Base-by-base conservation (phyloP, 2,888 invertebrate species). In the Euproctis similis region DNA sequence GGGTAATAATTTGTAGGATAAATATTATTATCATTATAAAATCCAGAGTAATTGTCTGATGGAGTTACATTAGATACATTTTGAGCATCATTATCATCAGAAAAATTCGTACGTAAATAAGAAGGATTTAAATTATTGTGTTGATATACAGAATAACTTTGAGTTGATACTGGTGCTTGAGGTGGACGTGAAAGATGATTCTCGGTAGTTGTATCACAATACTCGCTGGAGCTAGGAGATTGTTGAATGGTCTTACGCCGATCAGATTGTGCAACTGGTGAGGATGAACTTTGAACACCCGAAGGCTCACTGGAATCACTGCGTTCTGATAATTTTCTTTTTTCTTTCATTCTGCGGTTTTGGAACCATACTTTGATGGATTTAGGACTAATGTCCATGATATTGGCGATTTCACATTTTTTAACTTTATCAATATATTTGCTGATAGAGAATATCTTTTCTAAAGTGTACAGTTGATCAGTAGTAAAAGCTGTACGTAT, bases 341-440 rank as follows among this genome's bases (percentile, higher is more conserved):
- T 91, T 44, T 80, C 81, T 38, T 90, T 91, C 92, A 93, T 93
- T 12, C 93, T 78, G 12, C 92, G 81, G 56, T 93, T 94, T 58
- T 94, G 94, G 60, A 94, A 94, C 94, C 94, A 94, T 18, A 93
- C 89, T 65, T 94, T 94, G 30, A 94, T 88, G 58, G 91, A 91
- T 29, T 90, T 85, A 46, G 93, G 92, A 1, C 87, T 85, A 2
- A 94, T 78, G 24, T 82, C 84, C 1, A 93, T 70, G 1, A 66
- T 46, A 0, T 85, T 64, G 0, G 93, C 89, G 59, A 94, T 80
- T 42, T 90, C 87, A 20, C 87, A 88, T 19, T 93, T 84, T 20
- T 87, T 70, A 0, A 89, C 87, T 2, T 89, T 75, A 47, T 89
- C 88, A 1, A 94, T 71, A 59, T 93, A 94, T 36, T 87, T 87